These are phyloP conservation scores for Euplexia lucipara DNA, from an alignment of 2,888 invertebrate genomes.

Conservation along the genomic window DNA sequence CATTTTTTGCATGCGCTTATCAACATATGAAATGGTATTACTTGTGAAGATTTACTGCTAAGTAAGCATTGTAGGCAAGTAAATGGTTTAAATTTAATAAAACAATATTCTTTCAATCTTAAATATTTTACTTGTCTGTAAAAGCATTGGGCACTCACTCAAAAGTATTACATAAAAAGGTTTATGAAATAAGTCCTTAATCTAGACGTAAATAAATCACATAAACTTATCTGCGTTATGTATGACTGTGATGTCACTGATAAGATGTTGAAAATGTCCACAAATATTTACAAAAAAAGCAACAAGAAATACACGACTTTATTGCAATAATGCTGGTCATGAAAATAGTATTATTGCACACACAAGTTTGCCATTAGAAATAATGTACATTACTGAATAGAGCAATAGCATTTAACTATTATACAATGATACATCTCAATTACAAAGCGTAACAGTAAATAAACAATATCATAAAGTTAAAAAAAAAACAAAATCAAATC, in stretches of 20 bases:
- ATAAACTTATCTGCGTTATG: constrained; percentile 39
- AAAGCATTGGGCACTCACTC: not conserved
- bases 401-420: not conserved
- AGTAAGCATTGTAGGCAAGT: not conserved
- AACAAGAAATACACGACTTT: constrained; percentile 12
- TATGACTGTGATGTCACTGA: constrained; percentile 42
- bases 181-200: constrained; percentile 21
- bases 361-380: not conserved
- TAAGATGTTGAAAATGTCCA: constrained; percentile 18
- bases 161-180: not conserved
- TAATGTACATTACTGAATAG: not conserved
- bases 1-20: too few species aligned
- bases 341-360: not conserved
- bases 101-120: not conserved
- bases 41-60: not conserved
- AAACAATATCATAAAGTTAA: too few species aligned
- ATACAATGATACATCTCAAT: too few species aligned
- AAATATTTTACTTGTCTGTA: not conserved
- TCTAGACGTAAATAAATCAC: constrained; percentile 44
- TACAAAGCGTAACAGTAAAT: too few species aligned
- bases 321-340: constrained; percentile 32
- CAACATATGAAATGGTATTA: too few species aligned
- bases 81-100: not conserved
- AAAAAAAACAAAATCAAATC: too few species aligned
- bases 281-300: constrained; percentile 42